These are phyloP conservation scores for Siniperca undulata DNA, from an alignment of 2,797 vertebrate genomes.

Conservation along the genomic window DNA sequence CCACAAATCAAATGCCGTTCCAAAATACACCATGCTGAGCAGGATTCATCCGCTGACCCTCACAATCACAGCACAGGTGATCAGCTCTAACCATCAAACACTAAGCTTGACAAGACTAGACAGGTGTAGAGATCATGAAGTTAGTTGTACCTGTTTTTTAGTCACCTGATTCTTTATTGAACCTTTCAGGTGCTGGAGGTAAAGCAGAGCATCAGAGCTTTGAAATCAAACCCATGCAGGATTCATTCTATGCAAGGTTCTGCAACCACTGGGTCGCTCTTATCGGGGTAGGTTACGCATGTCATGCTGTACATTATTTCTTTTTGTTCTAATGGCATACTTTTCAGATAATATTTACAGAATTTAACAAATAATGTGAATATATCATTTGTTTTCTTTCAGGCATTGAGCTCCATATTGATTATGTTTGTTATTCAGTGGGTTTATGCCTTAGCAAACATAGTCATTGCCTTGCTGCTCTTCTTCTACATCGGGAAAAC, in stretches of 20 bases:
- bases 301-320: background rate
- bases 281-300: constrained; percentile 87
- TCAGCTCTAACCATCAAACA: background rate
- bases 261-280: constrained; percentile 95
- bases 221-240: constrained; percentile 85
- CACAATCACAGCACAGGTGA: constrained; percentile 70
- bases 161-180: constrained; percentile 7
- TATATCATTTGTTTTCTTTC: constrained; percentile 47
- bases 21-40: constrained; percentile 35
- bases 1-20: constrained; percentile 5
- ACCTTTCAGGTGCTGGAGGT: constrained; percentile 74
- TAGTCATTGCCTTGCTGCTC: constrained; percentile 88
- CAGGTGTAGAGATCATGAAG: background rate
- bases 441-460: constrained; percentile 92
- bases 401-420: constrained; percentile 90
- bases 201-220: constrained; percentile 84
- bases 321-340: background rate
- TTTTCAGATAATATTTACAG: background rate
- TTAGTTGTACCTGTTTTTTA: background rate
- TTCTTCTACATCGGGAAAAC: constrained; percentile 95
- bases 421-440: constrained; percentile 98
- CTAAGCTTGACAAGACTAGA: background rate
- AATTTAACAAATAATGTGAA: constrained; percentile 6
- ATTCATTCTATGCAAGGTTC: constrained; percentile 85
- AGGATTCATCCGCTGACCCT: constrained; percentile 52